phyloP scores from a whole-genome alignment of 2,113 vertebrate genomes.

The Eudyptes chrysolophus region DNA sequence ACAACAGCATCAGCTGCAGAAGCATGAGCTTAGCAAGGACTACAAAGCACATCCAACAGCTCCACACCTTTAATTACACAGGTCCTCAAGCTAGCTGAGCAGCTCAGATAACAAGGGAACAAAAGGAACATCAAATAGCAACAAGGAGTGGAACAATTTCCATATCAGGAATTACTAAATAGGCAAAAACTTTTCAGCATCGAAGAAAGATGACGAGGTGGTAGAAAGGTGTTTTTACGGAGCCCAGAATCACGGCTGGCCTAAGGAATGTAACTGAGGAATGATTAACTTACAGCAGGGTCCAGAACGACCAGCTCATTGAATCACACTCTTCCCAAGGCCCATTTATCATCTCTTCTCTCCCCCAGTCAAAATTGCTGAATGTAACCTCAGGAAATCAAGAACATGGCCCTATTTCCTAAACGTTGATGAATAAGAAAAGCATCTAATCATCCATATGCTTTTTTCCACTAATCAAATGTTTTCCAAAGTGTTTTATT shows the following conservation, averaged over 20 bases:
- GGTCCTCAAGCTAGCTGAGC: background rate
- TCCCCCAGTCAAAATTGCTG: background rate
- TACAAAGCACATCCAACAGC: background rate
- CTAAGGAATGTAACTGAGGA: background rate
- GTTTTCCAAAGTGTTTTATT: too few relatives aligned
- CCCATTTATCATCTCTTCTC: background rate
- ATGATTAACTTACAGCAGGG: background rate
- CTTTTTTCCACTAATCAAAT: background rate
- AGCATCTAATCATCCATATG: background rate
- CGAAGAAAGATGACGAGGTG: fast-evolving
- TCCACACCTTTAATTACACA: background rate
- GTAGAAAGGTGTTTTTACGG: background rate
- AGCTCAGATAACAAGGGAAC: background rate
- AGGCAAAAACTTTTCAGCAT: background rate
- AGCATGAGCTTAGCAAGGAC: background rate
- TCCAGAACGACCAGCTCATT: background rate
- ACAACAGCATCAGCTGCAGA: background rate
- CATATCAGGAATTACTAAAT: background rate
- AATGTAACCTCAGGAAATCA: background rate
- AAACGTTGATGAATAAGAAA: background rate
- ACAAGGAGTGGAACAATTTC: background rate
- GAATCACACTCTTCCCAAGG: background rate
- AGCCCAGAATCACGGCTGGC: background rate
- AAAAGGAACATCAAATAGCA: background rate
- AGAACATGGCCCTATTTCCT: background rate